Percentiles rank a stretch among this genome's conserved stretches.
Conservation (phyloP, 2,888 invertebrate genomes). For the Agriopis leucophaearia region DNA sequence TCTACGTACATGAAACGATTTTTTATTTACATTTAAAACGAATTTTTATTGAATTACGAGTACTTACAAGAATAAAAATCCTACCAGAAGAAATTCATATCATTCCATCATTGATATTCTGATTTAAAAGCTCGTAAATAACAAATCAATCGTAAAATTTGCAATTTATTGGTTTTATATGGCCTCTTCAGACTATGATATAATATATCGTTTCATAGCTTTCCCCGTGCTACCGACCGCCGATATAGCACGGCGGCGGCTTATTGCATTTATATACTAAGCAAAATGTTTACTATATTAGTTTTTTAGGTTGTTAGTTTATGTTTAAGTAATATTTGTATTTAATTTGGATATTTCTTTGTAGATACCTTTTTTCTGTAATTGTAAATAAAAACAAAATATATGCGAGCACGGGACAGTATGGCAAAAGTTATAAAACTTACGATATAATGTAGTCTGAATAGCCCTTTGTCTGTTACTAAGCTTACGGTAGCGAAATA, state of each 20-base stretch:
- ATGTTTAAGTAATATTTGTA: too few relatives aligned
- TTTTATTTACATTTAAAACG: too few relatives aligned
- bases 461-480: constrained; percentile 47
- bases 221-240: background rate
- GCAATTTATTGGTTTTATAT: constrained; percentile 43
- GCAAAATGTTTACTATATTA: too few relatives aligned
- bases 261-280: too few relatives aligned
- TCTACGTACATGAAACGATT: too few relatives aligned
- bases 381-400: too few relatives aligned
- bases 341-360: too few relatives aligned
- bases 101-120: constrained; percentile 13
- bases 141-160: constrained; percentile 27
- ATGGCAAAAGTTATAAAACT: background rate
- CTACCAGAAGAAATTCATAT: background rate
- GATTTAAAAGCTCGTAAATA: constrained; percentile 27
- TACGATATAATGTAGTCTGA: constrained; percentile 1
- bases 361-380: too few relatives aligned
- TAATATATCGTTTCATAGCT: background rate
- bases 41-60: too few relatives aligned
- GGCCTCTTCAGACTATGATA: background rate
- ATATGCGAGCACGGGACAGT: background rate
- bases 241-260: too few relatives aligned
- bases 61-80: background rate
- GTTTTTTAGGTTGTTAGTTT: too few relatives aligned
- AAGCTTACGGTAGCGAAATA: constrained; percentile 57